Base-by-base conservation (phyloP, 2,888 invertebrate genomes). In the Macrosoma leucophasiata region DNA sequence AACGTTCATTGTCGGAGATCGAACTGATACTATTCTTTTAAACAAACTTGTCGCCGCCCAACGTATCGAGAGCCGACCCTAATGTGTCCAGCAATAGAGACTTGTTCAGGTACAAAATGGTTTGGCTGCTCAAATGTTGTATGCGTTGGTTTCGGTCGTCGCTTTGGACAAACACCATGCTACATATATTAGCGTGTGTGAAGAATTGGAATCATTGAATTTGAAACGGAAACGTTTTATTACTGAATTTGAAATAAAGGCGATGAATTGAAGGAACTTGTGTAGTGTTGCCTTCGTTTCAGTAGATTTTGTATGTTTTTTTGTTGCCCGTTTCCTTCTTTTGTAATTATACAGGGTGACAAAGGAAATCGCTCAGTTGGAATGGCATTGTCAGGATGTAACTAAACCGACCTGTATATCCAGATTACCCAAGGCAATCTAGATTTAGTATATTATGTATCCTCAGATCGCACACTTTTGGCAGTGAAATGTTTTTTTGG, bases 131-230 rank as follows among this genome's bases (percentile, higher is more conserved):
- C n/a, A n/a, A n/a, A n/a, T n/a, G n/a, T 19, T 18, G 44, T 56
- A 56, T 50, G 55, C 20, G 43, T 58, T 30, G 22, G 35, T 35
- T 42, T 40, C 60, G 55, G 59, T 54, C 56, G 49, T 63, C 49
- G 53, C 49, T 53, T 68, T 68, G 61, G 70, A 55, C 74, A 77
- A 76, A 77, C 69, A 77, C 59, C 61, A 60, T 58, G 70, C 54
- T 70, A 68, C 57, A 64, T 64, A 68, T 69, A 66, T 61, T 52
- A 61, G 47, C 44, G 55, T 53, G 73, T 68, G 72, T 73, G 62
- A 57, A 63, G 61, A 74, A 77, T 76, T 51, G 54, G n/a, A n/a
- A n/a, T n/a, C n/a, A n/a, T n/a, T n/a, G n/a, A n/a, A n/a, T n/a
- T n/a, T n/a, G n/a, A n/a, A n/a, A n/a, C n/a, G n/a, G n/a, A n/a